A percentile compares a stretch with the other conserved stretches of the same genome.
These are phyloP conservation scores for Andinoacara biseriatus DNA, from an alignment of 2,113 vertebrate species.

Conservation along the genomic window DNA sequence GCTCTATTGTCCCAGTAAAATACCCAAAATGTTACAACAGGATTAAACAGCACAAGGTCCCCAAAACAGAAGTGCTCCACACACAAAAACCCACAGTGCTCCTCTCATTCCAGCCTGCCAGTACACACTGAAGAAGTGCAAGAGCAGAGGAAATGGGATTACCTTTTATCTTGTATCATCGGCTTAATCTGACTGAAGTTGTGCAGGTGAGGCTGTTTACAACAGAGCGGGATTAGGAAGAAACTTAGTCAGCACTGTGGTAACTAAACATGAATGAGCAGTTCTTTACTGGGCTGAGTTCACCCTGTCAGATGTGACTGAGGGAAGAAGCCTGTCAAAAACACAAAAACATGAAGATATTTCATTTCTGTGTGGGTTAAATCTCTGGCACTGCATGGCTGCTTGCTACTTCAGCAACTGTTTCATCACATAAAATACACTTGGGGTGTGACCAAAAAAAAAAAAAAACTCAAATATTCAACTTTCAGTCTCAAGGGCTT, in stretches of 20 bases:
- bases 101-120: neutral
- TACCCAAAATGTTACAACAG: neutral
- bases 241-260: constrained; percentile 14
- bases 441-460: neutral
- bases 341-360: neutral
- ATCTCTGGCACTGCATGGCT: neutral
- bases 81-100: constrained; percentile 3
- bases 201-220: constrained; percentile 17
- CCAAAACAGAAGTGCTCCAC: neutral
- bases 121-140: neutral
- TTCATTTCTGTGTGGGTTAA: neutral
- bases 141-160: constrained; percentile 45
- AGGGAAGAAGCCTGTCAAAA: neutral
- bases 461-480: neutral
- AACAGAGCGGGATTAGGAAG: constrained; percentile 36
- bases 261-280: constrained; percentile 26
- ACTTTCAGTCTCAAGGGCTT: constrained; percentile 12
- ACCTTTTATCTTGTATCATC: constrained; percentile 18
- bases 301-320: neutral
- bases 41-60: constrained; percentile 3
- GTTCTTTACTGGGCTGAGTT: neutral
- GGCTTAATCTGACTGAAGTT: constrained; percentile 50
- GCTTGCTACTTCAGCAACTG: neutral
- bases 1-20: neutral
- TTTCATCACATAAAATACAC: neutral